Evolutionary conservation across 2,888 invertebrate genomes (phyloP).

Genomic region (Carterocephalus palaemon): DNA sequence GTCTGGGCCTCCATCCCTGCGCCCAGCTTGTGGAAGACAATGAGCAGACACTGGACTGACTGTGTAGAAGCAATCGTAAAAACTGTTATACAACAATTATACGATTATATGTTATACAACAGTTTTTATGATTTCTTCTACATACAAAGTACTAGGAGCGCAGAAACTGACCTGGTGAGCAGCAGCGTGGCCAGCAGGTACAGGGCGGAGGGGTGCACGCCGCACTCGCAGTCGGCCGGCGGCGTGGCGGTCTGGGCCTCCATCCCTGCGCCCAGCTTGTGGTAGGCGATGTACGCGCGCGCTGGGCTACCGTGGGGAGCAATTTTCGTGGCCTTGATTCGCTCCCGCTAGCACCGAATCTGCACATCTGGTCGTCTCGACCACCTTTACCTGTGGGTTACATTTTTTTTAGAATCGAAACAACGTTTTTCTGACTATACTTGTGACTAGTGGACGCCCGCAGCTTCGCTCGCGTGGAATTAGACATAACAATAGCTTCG

Average conservation of each 20-base stretch:
- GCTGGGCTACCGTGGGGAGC: slow-evolving; percentile 72
- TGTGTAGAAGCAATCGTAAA: too few relatives aligned
- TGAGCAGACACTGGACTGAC: slow-evolving; percentile 74
- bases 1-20: slow-evolving; percentile 76
- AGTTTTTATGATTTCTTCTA: too few relatives aligned
- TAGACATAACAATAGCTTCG: too few relatives aligned
- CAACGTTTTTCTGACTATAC: too few relatives aligned
- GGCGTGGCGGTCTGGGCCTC: slow-evolving; percentile 75
- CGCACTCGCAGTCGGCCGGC: slow-evolving; percentile 79
- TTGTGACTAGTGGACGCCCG: too few relatives aligned
- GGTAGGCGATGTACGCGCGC: slow-evolving; percentile 80
- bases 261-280: slow-evolving; percentile 80
- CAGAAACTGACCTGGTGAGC: slow-evolving; percentile 67
- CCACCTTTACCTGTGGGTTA: slow-evolving; percentile 48
- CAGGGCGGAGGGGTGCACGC: slow-evolving; percentile 82
- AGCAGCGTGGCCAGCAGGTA: slow-evolving; percentile 81
- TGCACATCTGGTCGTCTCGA: slow-evolving; percentile 70
- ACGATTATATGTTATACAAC: too few relatives aligned
- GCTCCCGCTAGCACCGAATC: slow-evolving; percentile 55
- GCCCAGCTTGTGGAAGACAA: slow-evolving; percentile 81
- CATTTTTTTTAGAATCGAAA: too few relatives aligned
- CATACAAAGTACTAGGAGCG: not conserved
- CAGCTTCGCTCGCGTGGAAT: too few relatives aligned
- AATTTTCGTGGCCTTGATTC: slow-evolving; percentile 68
- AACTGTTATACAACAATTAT: too few relatives aligned